phyloP scores from a whole-genome alignment of 2,888 invertebrate species.

The Platycnemis pennipes region DNA sequence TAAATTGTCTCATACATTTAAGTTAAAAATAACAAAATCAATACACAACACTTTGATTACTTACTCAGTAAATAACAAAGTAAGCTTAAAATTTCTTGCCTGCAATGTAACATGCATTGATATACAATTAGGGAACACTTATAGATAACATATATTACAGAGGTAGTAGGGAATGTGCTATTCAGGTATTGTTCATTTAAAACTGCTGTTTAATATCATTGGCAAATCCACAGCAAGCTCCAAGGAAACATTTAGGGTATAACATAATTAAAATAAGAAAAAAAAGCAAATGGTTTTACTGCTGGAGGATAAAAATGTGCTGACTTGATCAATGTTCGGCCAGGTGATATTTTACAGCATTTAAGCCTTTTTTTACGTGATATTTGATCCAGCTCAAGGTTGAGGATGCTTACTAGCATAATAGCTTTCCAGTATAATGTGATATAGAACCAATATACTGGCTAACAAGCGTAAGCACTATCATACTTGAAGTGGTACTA shows the following conservation, averaged over 20 bases:
- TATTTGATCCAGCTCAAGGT: too few species aligned
- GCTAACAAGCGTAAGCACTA: too few species aligned
- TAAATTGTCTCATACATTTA: not conserved
- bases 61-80: not conserved
- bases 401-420: too few species aligned
- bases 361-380: too few species aligned
- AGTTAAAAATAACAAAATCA: not conserved
- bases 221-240: constrained; percentile 26
- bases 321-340: not conserved
- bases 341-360: too few species aligned
- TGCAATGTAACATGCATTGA: not conserved
- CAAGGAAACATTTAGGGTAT: not conserved
- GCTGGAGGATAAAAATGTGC: not conserved
- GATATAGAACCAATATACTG: too few species aligned
- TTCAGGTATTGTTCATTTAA: constrained; percentile 54
- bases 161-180: constrained; percentile 66
- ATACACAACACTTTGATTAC: not conserved
- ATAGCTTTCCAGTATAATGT: too few species aligned
- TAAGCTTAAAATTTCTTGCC: not conserved
- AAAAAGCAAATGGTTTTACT: not conserved
- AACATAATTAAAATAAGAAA: not conserved
- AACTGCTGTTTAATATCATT: not conserved
- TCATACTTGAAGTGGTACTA: too few species aligned
- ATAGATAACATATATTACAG: not conserved
- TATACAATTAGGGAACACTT: not conserved